Conservation (phyloP, 1,140 invertebrate genomes). For the Babylonia areolata region DNA sequence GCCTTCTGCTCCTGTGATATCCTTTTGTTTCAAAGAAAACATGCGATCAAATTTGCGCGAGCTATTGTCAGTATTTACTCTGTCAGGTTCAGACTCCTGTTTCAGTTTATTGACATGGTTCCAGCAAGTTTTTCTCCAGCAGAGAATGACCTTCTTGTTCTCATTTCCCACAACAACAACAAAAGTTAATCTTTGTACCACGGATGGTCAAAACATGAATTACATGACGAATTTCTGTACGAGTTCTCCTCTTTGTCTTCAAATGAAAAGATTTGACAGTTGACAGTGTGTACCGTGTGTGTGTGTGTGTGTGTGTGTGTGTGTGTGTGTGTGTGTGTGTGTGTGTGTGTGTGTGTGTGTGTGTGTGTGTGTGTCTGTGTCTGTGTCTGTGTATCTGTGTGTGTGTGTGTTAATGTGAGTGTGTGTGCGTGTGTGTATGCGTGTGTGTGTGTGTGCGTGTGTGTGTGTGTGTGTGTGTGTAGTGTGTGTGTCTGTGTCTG, state of each 20-base stretch:
- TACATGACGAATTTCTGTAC: neutral
- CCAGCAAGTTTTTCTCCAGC: no score
- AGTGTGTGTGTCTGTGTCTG: no score
- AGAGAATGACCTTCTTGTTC: no score
- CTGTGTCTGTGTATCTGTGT: neutral
- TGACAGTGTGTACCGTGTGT: neutral
- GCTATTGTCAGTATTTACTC: no score
- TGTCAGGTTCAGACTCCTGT: no score
- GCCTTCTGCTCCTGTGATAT: no score
- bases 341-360: conserved; percentile 16
- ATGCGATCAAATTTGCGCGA: no score
- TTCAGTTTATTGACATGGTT: no score
- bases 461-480: conserved; percentile 14
- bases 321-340: conserved; percentile 6
- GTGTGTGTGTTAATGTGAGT: conserved; percentile 1
- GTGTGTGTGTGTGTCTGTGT: conserved; percentile 5
- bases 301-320: neutral
- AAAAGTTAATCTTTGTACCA: neutral
- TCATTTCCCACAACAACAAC: neutral
- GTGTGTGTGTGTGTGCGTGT: neutral
- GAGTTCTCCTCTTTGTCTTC: neutral
- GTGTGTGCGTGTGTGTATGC: neutral
- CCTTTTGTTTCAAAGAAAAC: no score
- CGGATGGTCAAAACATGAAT: no score
- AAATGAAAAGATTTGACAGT: neutral